Conservation (phyloP, 2,113 vertebrate genomes). For the Pholis gunnellus region DNA sequence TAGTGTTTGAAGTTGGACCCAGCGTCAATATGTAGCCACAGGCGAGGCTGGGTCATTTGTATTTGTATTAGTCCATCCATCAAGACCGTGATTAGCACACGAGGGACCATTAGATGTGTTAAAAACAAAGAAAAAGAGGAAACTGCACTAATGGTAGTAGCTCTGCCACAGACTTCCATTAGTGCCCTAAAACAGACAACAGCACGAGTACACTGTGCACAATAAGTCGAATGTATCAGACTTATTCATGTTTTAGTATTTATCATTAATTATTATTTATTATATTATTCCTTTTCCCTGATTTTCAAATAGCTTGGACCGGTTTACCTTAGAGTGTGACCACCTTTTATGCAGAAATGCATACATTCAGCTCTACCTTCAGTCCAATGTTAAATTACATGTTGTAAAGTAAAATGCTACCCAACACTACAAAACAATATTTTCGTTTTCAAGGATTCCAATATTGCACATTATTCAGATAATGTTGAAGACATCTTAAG, state of each 20-base stretch:
- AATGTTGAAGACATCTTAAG: neutral
- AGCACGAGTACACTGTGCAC: neutral
- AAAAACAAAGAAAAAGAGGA: neutral
- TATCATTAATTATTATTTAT: neutral
- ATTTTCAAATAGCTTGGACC: neutral
- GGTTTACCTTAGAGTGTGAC: neutral
- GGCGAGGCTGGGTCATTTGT: conserved; percentile 49
- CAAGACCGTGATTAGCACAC: conserved; percentile 59
- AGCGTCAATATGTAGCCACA: conserved; percentile 57
- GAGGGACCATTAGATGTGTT: conserved; percentile 31
- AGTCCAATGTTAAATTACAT: neutral
- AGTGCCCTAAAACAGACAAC: neutral
- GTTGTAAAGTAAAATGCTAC: too few species aligned
- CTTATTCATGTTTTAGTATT: neutral
- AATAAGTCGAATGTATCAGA: neutral
- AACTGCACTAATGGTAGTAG: conserved; percentile 7
- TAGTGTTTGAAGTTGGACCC: conserved; percentile 33
- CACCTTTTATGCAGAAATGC: neutral
- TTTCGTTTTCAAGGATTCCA: neutral
- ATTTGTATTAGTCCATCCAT: conserved; percentile 61
- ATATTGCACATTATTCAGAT: neutral
- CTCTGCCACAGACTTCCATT: conserved; percentile 13
- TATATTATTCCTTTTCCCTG: neutral
- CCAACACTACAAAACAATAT: neutral
- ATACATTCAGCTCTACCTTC: neutral